Percentiles rank a stretch among this genome's conserved stretches.
These are phyloP conservation scores for Camponotus floridanus DNA, from an alignment of 1,140 invertebrate species.

Conservation along the genomic window DNA sequence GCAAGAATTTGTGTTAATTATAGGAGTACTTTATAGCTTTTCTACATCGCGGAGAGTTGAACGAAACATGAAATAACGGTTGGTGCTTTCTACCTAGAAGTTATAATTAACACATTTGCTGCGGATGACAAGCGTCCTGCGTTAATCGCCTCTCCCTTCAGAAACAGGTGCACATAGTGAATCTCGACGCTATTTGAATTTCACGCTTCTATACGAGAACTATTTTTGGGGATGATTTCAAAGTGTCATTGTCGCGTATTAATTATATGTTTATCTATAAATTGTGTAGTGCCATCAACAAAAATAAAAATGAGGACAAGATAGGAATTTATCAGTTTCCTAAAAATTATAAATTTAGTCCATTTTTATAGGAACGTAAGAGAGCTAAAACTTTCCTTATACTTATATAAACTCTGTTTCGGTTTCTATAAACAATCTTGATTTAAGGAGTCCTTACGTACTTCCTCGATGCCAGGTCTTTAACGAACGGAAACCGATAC, in stretches of 20 bases:
- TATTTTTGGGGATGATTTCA: slow-evolving; percentile 38
- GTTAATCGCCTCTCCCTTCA: slow-evolving; percentile 63
- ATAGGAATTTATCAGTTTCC: not conserved
- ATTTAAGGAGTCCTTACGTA: slow-evolving; percentile 62
- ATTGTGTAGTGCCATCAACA: not conserved
- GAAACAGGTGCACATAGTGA: slow-evolving; percentile 56
- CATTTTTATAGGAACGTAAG: not conserved
- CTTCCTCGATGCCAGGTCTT: not conserved
- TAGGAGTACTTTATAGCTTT: not conserved
- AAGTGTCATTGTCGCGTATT: slow-evolving; percentile 49
- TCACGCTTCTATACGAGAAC: slow-evolving; percentile 49
- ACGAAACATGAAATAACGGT: slow-evolving; percentile 54
- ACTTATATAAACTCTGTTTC: not conserved
- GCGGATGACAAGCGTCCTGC: slow-evolving; percentile 59
- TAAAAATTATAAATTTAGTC: not conserved
- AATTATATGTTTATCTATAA: slow-evolving; percentile 14
- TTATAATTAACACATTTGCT: slow-evolving; percentile 64
- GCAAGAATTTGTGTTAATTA: not conserved
- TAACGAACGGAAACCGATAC: slow-evolving; percentile 49
- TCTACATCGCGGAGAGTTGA: slow-evolving; percentile 37
- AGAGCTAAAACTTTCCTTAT: not conserved
- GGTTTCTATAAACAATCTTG: slow-evolving; percentile 54
- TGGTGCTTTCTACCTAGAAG: slow-evolving; percentile 55
- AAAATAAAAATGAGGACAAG: not conserved
- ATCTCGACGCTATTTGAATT: slow-evolving; percentile 56